A percentile compares a stretch with the other conserved stretches of the same genome.
These are phyloP conservation scores for Bombus ignitus DNA, from an alignment of 1,140 invertebrate genomes.

Conservation along the genomic window DNA sequence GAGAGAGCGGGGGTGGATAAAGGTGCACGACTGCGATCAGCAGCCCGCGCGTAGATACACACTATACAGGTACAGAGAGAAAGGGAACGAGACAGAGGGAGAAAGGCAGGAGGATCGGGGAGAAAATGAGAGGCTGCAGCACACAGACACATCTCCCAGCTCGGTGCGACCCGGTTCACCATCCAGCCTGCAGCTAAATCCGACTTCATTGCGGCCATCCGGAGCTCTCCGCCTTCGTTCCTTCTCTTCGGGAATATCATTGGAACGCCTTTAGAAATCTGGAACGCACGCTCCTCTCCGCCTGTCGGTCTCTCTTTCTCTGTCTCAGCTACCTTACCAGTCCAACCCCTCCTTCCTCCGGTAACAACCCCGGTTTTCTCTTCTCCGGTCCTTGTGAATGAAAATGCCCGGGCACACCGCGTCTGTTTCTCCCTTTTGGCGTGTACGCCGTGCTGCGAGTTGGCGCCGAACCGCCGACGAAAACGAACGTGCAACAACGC, in stretches of 20 bases:
- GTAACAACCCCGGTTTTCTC: background rate
- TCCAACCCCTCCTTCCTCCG: background rate
- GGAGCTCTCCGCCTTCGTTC: conserved; percentile 64
- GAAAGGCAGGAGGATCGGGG: background rate
- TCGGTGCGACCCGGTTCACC: conserved; percentile 60
- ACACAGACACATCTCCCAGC: conserved; percentile 61
- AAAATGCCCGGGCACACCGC: conserved; percentile 47
- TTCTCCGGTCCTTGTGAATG: conserved; percentile 43
- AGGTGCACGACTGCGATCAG: conserved; percentile 19
- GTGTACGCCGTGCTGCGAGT: background rate
- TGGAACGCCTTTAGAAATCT: conserved; percentile 71
- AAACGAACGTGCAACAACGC: background rate
- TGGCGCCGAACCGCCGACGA: background rate
- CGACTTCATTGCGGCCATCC: conserved; percentile 72
- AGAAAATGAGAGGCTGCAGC: conserved; percentile 61
- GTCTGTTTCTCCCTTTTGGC: background rate
- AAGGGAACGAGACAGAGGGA: conserved; percentile 9
- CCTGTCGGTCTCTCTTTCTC: background rate
- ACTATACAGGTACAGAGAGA: background rate
- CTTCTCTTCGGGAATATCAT: conserved; percentile 70
- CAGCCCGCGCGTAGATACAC: background rate
- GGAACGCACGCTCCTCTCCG: conserved; percentile 56
- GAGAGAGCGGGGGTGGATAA: conserved; percentile 1
- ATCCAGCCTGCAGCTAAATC: conserved; percentile 68
- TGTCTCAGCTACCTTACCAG: background rate